These are phyloP conservation scores for Bothrops jararaca DNA, from an alignment of 2,113 vertebrate species.

Conservation along the genomic window DNA sequence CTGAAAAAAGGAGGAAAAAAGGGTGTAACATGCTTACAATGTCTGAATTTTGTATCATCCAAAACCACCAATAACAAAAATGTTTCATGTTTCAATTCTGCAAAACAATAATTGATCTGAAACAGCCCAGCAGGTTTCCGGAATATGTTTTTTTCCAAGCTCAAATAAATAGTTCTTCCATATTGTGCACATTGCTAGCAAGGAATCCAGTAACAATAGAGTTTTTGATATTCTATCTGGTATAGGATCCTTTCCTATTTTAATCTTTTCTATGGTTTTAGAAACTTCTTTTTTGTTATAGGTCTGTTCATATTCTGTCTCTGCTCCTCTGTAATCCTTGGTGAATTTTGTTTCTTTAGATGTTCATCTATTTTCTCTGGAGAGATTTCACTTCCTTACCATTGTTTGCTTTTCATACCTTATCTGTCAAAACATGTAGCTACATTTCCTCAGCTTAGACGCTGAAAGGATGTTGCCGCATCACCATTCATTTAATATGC, in stretches of 20 bases:
- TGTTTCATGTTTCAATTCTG: background rate
- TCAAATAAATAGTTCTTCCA: background rate
- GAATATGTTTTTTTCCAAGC: background rate
- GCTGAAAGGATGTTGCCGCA: background rate
- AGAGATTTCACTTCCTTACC: background rate
- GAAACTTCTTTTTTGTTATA: background rate
- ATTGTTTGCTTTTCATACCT: background rate
- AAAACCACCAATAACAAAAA: background rate
- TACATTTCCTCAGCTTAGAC: background rate
- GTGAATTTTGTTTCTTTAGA: background rate
- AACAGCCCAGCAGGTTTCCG: background rate
- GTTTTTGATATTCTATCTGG: background rate
- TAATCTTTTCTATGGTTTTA: background rate
- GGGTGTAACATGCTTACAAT: background rate
- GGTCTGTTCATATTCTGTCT: background rate
- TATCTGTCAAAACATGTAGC: background rate
- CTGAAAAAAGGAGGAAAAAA: background rate
- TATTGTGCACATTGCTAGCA: background rate
- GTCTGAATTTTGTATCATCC: background rate
- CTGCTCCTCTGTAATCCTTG: background rate
- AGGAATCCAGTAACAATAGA: background rate
- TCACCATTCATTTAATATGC: background rate
- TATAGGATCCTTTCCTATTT: background rate
- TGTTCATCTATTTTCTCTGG: background rate
- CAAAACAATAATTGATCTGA: background rate